Evolutionary conservation across 2,888 invertebrate species (phyloP).

Genomic region (Schizotus pectinicornis): DNA sequence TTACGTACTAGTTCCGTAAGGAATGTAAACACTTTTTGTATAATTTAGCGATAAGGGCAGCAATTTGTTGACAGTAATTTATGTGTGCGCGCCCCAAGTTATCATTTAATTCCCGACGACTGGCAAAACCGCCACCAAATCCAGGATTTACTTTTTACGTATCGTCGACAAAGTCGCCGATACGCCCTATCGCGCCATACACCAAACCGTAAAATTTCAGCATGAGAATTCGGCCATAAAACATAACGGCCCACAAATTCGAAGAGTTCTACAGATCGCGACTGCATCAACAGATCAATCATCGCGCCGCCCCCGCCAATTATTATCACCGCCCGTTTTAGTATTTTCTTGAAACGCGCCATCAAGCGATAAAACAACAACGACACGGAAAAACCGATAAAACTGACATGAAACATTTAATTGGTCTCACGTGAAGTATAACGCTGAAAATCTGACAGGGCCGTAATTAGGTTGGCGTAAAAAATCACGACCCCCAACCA

Average conservation of each 20-base stretch:
- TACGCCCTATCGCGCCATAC: constrained; percentile 17
- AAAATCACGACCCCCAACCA: no score
- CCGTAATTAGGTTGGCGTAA: constrained; percentile 12
- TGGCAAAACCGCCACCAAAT: constrained; percentile 8
- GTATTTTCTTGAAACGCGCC: constrained; percentile 4
- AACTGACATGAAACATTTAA: constrained; percentile 27
- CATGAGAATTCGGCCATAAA: constrained; percentile 16
- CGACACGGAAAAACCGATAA: constrained; percentile 9
- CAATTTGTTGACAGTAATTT: constrained; percentile 30
- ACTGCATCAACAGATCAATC: background rate
- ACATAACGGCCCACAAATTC: constrained; percentile 16
- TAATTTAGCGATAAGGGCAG: no score
- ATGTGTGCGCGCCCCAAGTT: constrained; percentile 14
- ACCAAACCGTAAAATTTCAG: constrained; percentile 17
- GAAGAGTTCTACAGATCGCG: no score
- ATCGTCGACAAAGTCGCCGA: constrained; percentile 20
- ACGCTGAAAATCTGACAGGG: constrained; percentile 21
- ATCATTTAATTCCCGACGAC: constrained; percentile 20
- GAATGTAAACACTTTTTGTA: no score
- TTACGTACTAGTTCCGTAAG: no score
- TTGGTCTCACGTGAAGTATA: constrained; percentile 23
- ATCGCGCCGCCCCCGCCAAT: background rate
- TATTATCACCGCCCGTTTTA: constrained; percentile 18
- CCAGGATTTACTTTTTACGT: constrained; percentile 11
- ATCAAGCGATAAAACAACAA: constrained; percentile 12